Base-by-base conservation (phyloP, 2,113 vertebrate genomes). In the Pristiophorus japonicus region DNA sequence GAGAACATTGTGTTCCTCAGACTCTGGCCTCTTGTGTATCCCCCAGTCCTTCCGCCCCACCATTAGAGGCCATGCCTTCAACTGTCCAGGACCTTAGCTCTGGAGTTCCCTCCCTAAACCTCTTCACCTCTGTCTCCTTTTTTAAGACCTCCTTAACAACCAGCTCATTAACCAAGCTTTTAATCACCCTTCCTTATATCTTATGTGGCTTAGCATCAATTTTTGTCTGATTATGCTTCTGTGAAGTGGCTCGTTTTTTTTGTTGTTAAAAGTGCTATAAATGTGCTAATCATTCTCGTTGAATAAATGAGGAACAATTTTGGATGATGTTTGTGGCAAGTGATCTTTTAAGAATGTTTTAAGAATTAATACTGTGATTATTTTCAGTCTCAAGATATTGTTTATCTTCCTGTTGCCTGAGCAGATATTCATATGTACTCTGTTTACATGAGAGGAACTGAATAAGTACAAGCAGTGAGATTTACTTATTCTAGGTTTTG, bases 281-380 rank as follows among this genome's bases (percentile, higher is more conserved):
- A 66, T 67, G 63, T 34, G 38, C 8, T 70, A 94, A 94, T 51
- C 12, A 67, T 94, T 94, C 6, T 67, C 67, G 67, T 12, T 45
- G 42, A 94, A 27, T 94, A 67, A 47, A 8, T 93, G 90, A 20
- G 63, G 38, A 27, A 73, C 8, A 16, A 70, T 94, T 94, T 94
- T 3, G 24, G 92, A 42, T 91, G 34, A 38, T 91, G n/a, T 22
- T 62, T 91, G 88, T 91, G 34, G 34, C 11, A 22, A n/a, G 78
- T 81, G 14, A 27, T 47, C 24, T 59, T 62, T 65, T 10, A 63
- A 92, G 5, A 63, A 63, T 92, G 38, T 90, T 24, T 90, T 63
- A 92, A 92, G n/a, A 63, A 92, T 88, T 88, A 88, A 30, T 63
- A 27, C 59, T 81, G 51, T 55, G 12, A 90, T 59, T 90, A 90